phyloP scores from a whole-genome alignment of 2,113 vertebrate genomes.

The Cricetomys ansorgei region DNA sequence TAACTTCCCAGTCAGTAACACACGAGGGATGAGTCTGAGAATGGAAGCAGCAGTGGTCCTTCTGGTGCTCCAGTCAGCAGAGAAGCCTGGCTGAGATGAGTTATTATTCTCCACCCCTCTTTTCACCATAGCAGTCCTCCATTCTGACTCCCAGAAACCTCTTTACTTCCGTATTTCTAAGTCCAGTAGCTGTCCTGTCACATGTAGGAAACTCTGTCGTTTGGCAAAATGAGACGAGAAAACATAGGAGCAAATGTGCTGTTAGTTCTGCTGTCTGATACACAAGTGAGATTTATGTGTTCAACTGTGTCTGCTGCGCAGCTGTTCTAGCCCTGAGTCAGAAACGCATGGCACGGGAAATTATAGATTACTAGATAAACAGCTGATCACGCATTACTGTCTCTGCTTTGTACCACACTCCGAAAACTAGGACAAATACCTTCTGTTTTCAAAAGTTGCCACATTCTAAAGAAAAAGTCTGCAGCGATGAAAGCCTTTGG shows the following conservation, averaged over 20 bases:
- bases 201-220: not conserved
- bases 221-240: not conserved
- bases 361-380: constrained; percentile 27
- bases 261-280: not conserved
- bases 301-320: not conserved
- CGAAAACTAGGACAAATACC: constrained; percentile 7
- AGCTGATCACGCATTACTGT: not conserved
- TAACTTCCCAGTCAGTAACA: not conserved
- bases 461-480: not conserved
- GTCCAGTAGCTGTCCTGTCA: not conserved
- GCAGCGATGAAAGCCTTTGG: not conserved
- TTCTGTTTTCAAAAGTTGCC: not conserved
- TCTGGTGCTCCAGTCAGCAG: not conserved
- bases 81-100: not conserved
- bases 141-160: not conserved
- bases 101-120: not conserved
- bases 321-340: not conserved
- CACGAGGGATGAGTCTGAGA: not conserved
- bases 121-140: not conserved
- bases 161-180: not conserved
- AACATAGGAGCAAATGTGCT: not conserved
- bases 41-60: not conserved
- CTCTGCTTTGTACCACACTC: not conserved
- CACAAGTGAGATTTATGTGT: not conserved
- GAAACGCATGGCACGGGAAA: constrained; percentile 8